Percentiles rank a stretch among this genome's conserved stretches.
Evolutionary conservation across 2,113 vertebrate species (phyloP).

Genomic region (Sceloporus tristichus): DNA sequence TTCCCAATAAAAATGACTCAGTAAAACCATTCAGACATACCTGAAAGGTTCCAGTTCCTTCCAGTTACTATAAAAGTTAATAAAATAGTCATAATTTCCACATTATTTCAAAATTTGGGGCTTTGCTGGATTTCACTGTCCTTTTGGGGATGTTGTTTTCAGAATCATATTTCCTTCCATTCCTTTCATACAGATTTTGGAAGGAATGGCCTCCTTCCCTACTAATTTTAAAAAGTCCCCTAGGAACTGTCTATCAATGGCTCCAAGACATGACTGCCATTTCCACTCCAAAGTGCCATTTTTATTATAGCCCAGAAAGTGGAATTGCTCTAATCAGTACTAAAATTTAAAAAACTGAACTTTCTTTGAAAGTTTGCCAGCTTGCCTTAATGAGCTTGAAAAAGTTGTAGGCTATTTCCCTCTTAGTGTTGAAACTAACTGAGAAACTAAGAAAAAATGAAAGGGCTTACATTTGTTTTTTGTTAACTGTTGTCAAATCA

Average conservation of each 20-base stretch:
- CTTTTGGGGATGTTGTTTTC: slow-evolving; percentile 18
- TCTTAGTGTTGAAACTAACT: not conserved
- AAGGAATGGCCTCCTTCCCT: slow-evolving; percentile 20
- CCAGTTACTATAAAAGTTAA: slow-evolving; percentile 35
- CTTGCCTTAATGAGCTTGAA: not conserved
- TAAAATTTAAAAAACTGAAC: not conserved
- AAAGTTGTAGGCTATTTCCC: not conserved
- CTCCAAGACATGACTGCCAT: not conserved
- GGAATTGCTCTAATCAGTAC: not conserved
- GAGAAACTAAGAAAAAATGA: not conserved
- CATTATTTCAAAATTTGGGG: slow-evolving; percentile 19
- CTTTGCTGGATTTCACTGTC: slow-evolving; percentile 18
- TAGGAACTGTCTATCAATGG: not conserved
- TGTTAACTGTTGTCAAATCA: too few relatives aligned
- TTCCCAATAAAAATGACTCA: rapidly evolving
- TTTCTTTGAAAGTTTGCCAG: not conserved
- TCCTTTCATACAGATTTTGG: slow-evolving; percentile 13
- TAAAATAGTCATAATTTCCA: not conserved
- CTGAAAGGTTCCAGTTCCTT: slow-evolving; percentile 21
- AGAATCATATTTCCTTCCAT: not conserved
- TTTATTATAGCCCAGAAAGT: slow-evolving; percentile 20
- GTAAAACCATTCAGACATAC: slow-evolving; percentile 4
- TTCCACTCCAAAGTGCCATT: slow-evolving; percentile 20
- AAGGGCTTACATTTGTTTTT: too few relatives aligned
- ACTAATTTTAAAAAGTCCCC: not conserved